Percentiles rank a stretch among this genome's conserved stretches.
Conservation (phyloP, 2,888 invertebrate genomes). For the Phania funesta region DNA sequence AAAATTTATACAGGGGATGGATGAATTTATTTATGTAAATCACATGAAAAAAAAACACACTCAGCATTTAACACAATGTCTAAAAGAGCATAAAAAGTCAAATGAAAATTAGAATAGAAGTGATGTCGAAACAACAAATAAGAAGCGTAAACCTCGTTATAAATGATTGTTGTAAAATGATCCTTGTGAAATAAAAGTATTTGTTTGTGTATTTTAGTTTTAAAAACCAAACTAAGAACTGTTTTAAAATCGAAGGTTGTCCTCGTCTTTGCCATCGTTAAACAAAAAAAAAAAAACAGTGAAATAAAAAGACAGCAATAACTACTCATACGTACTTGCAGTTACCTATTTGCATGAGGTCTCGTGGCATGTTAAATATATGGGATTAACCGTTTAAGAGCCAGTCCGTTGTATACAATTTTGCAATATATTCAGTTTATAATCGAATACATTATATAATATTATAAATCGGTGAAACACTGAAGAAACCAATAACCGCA, state of each 20-base stretch:
- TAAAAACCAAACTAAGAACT: conserved; percentile 75
- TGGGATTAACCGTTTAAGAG: conserved; percentile 16
- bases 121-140: conserved; percentile 54
- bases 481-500: too few species aligned
- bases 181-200: conserved; percentile 40
- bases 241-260: conserved; percentile 72
- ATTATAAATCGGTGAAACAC: too few species aligned
- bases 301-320: conserved; percentile 27
- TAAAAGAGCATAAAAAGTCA: conserved; percentile 80
- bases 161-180: conserved; percentile 65
- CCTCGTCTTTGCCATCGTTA: conserved; percentile 76
- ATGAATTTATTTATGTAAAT: conserved; percentile 68
- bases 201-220: conserved; percentile 41
- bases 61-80: conserved; percentile 73
- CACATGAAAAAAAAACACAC: conserved; percentile 57
- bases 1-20: conserved; percentile 32
- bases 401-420: not conserved
- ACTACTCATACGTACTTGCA: conserved; percentile 15
- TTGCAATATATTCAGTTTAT: too few species aligned
- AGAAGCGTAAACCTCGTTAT: conserved; percentile 49
- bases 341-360: conserved; percentile 16
- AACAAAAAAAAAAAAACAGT: conserved; percentile 37
- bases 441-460: too few species aligned
- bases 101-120: conserved; percentile 67
- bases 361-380: not conserved